Conservation (phyloP, 2,113 vertebrate genomes). For the Hipposideros armiger region DNA sequence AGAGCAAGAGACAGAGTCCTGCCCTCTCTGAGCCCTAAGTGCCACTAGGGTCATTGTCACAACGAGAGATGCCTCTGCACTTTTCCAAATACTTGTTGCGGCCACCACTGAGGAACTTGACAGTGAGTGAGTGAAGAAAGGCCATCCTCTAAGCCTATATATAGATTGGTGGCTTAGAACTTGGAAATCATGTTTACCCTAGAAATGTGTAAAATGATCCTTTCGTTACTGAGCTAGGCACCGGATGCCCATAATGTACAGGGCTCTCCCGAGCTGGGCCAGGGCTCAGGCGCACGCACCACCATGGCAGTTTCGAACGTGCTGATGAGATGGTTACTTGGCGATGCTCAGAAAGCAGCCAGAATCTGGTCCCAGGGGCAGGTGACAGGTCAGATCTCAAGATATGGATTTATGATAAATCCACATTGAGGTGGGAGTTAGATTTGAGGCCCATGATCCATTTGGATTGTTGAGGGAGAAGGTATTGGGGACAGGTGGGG, state of each 20-base stretch:
- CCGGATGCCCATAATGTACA: background rate
- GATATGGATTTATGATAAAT: background rate
- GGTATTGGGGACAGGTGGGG: background rate
- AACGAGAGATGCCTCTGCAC: background rate
- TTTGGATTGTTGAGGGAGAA: background rate
- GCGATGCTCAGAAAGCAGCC: conserved; percentile 30
- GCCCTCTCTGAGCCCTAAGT: background rate
- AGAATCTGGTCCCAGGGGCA: background rate
- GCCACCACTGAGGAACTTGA: background rate
- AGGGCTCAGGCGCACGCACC: background rate
- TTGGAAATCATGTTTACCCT: background rate
- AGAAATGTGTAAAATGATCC: conserved; percentile 5
- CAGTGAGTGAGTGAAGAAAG: background rate
- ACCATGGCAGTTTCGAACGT: background rate
- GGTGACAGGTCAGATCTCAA: background rate
- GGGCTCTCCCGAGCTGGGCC: background rate
- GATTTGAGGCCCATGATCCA: background rate
- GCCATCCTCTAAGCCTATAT: background rate
- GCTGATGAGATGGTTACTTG: background rate
- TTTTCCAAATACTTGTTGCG: conserved; percentile 43
- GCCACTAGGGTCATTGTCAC: background rate
- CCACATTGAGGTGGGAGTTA: background rate
- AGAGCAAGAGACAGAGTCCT: background rate
- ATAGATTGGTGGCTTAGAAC: conserved; percentile 9
- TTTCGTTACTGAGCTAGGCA: background rate